These are phyloP conservation scores for Apogon hyalosoma DNA, from an alignment of 2,797 vertebrate species.

Conservation along the genomic window DNA sequence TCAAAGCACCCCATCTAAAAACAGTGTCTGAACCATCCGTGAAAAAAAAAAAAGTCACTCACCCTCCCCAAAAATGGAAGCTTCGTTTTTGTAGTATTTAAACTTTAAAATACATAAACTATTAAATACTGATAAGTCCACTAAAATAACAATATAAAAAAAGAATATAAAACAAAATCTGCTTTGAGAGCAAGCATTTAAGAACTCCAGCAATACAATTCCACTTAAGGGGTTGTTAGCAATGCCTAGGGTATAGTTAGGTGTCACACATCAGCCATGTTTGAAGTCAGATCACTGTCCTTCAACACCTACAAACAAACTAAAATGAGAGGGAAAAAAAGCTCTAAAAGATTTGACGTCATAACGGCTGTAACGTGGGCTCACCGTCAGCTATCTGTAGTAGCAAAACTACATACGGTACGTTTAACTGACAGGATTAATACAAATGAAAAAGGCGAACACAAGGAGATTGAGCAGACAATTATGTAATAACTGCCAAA, in stretches of 20 bases:
- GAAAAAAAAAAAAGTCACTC: constrained; percentile 41
- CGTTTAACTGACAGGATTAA: constrained; percentile 15
- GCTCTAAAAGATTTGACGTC: constrained; percentile 14
- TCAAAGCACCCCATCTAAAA: constrained; percentile 25
- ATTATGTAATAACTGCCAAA: constrained; percentile 53
- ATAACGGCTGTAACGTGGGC: constrained; percentile 13
- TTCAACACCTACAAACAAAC: constrained; percentile 39
- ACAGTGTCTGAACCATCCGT: constrained; percentile 30
- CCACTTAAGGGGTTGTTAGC: constrained; percentile 47
- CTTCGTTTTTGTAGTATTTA: constrained; percentile 70
- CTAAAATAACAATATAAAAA: constrained; percentile 71
- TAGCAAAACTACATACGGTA: constrained; percentile 17
- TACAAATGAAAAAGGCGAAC: constrained; percentile 18
- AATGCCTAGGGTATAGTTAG: constrained; percentile 49
- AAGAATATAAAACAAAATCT: constrained; percentile 46
- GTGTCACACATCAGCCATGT: constrained; percentile 33
- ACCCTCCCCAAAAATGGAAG: constrained; percentile 68
- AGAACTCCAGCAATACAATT: constrained; percentile 60
- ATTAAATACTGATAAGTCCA: constrained; percentile 84
- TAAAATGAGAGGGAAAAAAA: constrained; percentile 1
- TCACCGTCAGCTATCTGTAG: constrained; percentile 22
- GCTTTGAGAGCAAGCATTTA: constrained; percentile 61
- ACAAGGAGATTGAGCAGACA: constrained; percentile 22
- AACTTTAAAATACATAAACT: constrained; percentile 79
- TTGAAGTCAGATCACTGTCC: constrained; percentile 43